Percentiles rank a stretch among this genome's conserved stretches.
Evolutionary conservation across 2,113 vertebrate genomes (phyloP).

Genomic region (Ploceus nigricollis): DNA sequence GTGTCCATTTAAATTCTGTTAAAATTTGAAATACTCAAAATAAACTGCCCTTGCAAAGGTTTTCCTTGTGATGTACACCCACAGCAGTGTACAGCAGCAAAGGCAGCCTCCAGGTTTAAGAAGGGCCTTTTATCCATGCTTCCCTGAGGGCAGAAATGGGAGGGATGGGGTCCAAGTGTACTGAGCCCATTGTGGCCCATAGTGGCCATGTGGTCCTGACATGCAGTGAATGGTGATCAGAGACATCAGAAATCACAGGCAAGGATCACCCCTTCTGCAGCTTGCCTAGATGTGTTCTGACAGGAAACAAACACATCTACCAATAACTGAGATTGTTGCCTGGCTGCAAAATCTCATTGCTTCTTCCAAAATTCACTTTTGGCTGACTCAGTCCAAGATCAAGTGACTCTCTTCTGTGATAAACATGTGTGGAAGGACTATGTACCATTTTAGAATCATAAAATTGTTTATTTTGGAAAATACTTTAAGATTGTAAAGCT

Average conservation of each 20-base stretch:
- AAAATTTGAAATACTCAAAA: neutral
- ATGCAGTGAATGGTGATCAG: rapidly evolving
- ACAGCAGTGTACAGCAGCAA: neutral
- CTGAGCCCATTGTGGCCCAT: neutral
- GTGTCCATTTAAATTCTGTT: neutral
- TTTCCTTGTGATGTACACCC: neutral
- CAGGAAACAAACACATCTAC: neutral
- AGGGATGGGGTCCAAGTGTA: rapidly evolving
- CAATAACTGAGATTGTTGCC: neutral
- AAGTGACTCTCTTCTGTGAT: neutral
- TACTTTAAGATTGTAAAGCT: neutral
- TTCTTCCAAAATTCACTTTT: neutral
- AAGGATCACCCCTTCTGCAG: neutral
- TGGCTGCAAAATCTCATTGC: neutral
- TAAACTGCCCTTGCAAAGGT: neutral
- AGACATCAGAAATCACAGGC: neutral
- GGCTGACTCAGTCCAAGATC: neutral
- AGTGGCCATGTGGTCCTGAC: rapidly evolving
- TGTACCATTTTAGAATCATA: neutral
- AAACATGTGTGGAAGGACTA: neutral
- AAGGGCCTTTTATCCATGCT: neutral
- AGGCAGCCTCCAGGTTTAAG: neutral
- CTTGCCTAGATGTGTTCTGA: neutral
- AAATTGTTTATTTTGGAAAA: neutral
- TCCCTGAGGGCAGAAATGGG: neutral